These are phyloP conservation scores for Nomada ruficornis DNA, from an alignment of 2,888 invertebrate species.

Conservation along the genomic window DNA sequence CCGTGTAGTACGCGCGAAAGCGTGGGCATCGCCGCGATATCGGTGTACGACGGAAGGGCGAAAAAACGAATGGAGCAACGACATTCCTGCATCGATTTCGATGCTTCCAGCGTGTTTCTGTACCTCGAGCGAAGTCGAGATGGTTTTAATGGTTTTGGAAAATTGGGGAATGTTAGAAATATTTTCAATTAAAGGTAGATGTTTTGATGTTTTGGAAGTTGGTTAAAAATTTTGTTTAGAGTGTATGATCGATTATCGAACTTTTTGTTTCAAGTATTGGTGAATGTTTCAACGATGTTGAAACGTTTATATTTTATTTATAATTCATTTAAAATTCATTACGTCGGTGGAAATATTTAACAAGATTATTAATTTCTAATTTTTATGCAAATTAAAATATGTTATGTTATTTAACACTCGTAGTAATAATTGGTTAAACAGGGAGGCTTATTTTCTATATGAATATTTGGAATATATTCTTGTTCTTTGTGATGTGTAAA, in stretches of 20 bases:
- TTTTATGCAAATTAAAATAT: too few relatives aligned
- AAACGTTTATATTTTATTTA: neutral
- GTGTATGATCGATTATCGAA: too few relatives aligned
- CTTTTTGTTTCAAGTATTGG: too few relatives aligned
- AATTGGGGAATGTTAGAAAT: too few relatives aligned
- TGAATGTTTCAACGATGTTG: neutral
- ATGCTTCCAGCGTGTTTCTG: constrained; percentile 41
- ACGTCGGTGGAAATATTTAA: neutral
- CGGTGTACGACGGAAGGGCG: constrained; percentile 26
- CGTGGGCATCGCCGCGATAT: constrained; percentile 49
- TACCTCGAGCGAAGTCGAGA: constrained; percentile 37
- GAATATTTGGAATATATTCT: neutral
- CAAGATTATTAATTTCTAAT: too few relatives aligned
- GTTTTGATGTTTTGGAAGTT: too few relatives aligned
- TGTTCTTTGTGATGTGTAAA: neutral
- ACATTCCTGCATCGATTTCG: constrained; percentile 69
- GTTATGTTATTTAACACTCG: too few relatives aligned
- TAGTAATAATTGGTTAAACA: too few relatives aligned
- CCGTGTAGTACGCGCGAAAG: constrained; percentile 33
- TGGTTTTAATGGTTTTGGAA: too few relatives aligned
- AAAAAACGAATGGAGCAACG: constrained; percentile 60
- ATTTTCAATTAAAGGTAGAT: too few relatives aligned
- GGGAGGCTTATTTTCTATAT: too few relatives aligned
- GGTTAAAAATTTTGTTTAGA: too few relatives aligned
- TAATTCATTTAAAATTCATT: neutral